A percentile compares a stretch with the other conserved stretches of the same genome.
Evolutionary conservation across 2,113 vertebrate genomes (phyloP).

Genomic region (Petrocephalus zakoni): DNA sequence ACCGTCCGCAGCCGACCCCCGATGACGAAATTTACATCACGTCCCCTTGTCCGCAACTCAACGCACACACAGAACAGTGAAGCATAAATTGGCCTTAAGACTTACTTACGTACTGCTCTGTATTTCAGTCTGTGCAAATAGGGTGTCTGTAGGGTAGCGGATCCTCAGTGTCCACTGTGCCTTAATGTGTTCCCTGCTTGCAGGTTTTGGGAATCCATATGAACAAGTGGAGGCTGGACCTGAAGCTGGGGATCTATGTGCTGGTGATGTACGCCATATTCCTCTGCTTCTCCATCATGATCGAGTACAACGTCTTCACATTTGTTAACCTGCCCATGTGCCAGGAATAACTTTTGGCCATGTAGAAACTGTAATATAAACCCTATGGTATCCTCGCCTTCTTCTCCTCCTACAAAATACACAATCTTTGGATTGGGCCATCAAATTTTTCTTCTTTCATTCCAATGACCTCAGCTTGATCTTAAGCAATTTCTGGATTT

Average conservation of each 20-base stretch:
- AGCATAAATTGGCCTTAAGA: too few species aligned
- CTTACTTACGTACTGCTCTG: background rate
- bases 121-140: background rate
- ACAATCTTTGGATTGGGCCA: background rate
- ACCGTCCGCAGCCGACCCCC: too few species aligned
- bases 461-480: background rate
- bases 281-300: conserved; percentile 79
- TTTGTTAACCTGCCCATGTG: conserved; percentile 88
- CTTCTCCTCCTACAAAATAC: background rate
- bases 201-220: conserved; percentile 78
- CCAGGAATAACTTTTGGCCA: conserved; percentile 44
- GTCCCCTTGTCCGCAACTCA: too few species aligned
- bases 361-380: background rate
- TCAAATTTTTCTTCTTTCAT: background rate
- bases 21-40: too few species aligned
- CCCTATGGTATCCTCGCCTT: background rate
- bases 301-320: conserved; percentile 84
- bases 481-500: background rate
- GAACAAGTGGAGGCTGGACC: conserved; percentile 80
- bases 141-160: too few species aligned
- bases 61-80: too few species aligned
- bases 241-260: conserved; percentile 73
- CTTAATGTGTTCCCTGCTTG: conserved; percentile 26
- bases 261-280: conserved; percentile 75
- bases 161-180: background rate